These are phyloP conservation scores for Phaenicophaeus curvirostris DNA, from an alignment of 2,797 vertebrate species.

Conservation along the genomic window DNA sequence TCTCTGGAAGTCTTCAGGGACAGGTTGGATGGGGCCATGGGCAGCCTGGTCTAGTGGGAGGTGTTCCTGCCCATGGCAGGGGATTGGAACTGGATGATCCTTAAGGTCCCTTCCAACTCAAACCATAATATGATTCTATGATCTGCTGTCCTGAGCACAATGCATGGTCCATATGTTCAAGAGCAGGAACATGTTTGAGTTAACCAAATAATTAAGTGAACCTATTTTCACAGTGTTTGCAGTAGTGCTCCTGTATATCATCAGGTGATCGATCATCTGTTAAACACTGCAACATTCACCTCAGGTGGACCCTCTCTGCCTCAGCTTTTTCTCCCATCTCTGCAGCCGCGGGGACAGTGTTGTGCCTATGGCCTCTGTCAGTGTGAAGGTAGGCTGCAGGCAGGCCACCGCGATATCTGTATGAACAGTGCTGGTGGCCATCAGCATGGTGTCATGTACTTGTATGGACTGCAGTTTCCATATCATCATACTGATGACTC, in stretches of 20 bases:
- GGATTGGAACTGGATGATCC: too few relatives aligned
- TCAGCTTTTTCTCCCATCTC: too few relatives aligned
- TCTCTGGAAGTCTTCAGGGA: too few relatives aligned
- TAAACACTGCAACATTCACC: accelerated
- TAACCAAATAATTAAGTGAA: neutral
- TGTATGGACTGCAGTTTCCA: neutral
- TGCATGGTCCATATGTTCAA: accelerated
- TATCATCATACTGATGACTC: accelerated
- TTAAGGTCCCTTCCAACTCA: too few relatives aligned
- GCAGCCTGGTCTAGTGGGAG: too few relatives aligned
- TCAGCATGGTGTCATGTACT: accelerated
- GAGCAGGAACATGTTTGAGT: accelerated
- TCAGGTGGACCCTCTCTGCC: accelerated
- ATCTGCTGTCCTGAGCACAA: neutral
- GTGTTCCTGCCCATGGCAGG: too few relatives aligned
- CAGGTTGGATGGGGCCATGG: too few relatives aligned
- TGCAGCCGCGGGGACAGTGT: accelerated
- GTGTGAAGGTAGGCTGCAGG: accelerated
- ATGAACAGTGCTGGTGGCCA: accelerated
- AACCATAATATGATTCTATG: too few relatives aligned
- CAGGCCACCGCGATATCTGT: accelerated
- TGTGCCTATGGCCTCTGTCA: accelerated
- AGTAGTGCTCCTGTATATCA: accelerated
- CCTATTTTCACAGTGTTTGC: neutral
- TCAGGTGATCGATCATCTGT: accelerated